A percentile compares a stretch with the other conserved stretches of the same genome.
phyloP scores from a whole-genome alignment of 2,888 invertebrate genomes.

The Caenorhabditis doughertyi region DNA sequence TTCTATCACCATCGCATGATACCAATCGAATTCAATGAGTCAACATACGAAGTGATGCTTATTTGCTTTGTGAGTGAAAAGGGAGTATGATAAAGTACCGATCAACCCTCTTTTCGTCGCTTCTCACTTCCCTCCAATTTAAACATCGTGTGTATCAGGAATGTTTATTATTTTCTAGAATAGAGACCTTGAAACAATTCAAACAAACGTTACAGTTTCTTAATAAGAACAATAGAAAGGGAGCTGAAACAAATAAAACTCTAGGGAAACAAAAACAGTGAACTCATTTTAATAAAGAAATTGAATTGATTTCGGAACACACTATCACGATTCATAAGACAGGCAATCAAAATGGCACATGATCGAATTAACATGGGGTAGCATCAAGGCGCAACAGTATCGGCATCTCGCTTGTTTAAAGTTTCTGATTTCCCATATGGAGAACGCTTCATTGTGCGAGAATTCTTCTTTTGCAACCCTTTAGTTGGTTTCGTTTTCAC shows the following conservation, averaged over 20 bases:
- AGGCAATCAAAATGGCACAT: constrained; percentile 18
- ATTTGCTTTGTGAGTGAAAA: constrained; percentile 24
- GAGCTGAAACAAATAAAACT: not conserved
- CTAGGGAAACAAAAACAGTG: not conserved
- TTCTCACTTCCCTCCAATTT: not conserved
- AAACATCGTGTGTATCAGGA: not conserved
- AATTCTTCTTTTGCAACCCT: constrained; percentile 2
- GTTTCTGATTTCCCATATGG: constrained; percentile 4
- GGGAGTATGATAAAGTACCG: constrained; percentile 46
- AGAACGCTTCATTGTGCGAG: not conserved
- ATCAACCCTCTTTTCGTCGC: constrained; percentile 33
- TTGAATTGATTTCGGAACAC: too few species aligned
- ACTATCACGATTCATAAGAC: not conserved
- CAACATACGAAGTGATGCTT: constrained; percentile 37
- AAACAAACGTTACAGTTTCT: not conserved
- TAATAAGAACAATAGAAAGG: not conserved
- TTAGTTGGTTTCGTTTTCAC: not conserved
- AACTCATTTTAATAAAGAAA: not conserved
- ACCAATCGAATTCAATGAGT: constrained; percentile 44
- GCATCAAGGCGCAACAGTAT: not conserved
- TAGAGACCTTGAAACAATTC: constrained; percentile 17
- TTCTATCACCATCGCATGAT: constrained; percentile 1
- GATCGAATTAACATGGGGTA: not conserved
- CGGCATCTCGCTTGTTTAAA: not conserved
- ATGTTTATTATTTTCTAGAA: constrained; percentile 26